phyloP scores from a whole-genome alignment of 1,140 invertebrate species.

The Sycobia sp. region DNA sequence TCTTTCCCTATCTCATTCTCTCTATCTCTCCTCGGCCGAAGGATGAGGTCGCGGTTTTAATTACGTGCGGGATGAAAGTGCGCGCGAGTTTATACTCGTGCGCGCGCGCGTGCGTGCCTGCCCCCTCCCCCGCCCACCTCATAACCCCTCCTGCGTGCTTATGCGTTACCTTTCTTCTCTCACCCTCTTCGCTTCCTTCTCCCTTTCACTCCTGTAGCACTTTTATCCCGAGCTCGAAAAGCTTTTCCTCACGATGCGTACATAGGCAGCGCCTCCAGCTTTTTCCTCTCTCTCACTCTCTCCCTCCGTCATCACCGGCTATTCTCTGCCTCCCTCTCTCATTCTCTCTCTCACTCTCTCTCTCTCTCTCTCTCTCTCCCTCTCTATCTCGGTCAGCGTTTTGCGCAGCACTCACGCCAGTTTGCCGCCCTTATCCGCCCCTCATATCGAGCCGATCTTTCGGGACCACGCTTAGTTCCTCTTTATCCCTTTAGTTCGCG shows the following conservation, averaged over 20 bases:
- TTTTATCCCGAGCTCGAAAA: slow-evolving; percentile 16
- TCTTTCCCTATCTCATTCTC: background rate
- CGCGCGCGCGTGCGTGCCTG: slow-evolving; percentile 9
- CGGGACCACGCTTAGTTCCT: background rate
- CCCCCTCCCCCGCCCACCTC: background rate
- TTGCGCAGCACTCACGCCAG: background rate
- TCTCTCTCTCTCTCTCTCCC: too few species aligned
- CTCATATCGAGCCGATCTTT: slow-evolving; percentile 1
- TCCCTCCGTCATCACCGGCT: too few species aligned
- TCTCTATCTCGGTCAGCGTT: background rate
- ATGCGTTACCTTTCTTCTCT: slow-evolving; percentile 23
- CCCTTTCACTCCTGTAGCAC: slow-evolving; percentile 11
- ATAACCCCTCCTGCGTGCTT: too few species aligned
- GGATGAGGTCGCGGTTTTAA: slow-evolving; percentile 54
- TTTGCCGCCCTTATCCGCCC: slow-evolving; percentile 14
- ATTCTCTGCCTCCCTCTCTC: too few species aligned
- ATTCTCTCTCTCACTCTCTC: too few species aligned
- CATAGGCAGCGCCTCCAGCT: slow-evolving; percentile 4
- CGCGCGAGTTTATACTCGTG: slow-evolving; percentile 36
- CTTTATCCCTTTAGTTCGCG: background rate
- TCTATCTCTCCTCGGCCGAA: slow-evolving; percentile 34
- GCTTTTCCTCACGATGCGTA: background rate
- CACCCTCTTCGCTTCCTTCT: slow-evolving; percentile 16
- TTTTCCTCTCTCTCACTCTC: slow-evolving; percentile 12
- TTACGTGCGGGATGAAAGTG: slow-evolving; percentile 58